Evolutionary conservation across 92 coral and sea anemone genomes (phyloP).

Genomic region (Porites divaricata): DNA sequence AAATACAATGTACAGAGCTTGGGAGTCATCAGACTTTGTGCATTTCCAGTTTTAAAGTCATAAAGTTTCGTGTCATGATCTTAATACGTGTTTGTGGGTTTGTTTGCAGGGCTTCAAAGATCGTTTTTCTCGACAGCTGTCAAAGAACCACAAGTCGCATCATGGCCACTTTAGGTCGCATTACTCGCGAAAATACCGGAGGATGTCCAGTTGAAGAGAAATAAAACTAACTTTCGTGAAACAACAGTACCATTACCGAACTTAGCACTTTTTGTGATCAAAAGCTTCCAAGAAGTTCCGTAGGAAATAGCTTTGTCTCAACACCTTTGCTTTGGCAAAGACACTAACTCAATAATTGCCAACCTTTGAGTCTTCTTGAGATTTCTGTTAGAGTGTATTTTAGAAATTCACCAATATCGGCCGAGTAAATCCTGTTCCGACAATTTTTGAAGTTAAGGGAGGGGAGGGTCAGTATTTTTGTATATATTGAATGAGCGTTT

Average conservation of each 20-base stretch:
- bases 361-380: too few relatives aligned
- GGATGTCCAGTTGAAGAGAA: conserved; percentile 28
- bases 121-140: conserved; percentile 22
- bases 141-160: conserved; percentile 42
- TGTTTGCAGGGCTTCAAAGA: conserved; percentile 20
- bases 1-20: too few relatives aligned
- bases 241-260: background rate
- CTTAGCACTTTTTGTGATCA: background rate
- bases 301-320: background rate
- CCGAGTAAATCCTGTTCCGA: too few relatives aligned
- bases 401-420: too few relatives aligned
- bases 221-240: background rate
- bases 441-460: too few relatives aligned
- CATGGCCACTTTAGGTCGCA: conserved; percentile 54
- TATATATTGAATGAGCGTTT: too few relatives aligned
- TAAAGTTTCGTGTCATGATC: too few relatives aligned
- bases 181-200: conserved; percentile 52
- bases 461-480: too few relatives aligned
- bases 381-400: too few relatives aligned
- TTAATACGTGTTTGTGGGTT: background rate
- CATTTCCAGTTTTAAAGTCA: too few relatives aligned
- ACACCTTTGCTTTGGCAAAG: background rate
- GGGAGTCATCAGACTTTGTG: too few relatives aligned
- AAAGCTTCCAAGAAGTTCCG: background rate
- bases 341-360: too few relatives aligned